A percentile compares a stretch with the other conserved stretches of the same genome.
These are phyloP conservation scores for Phrynocephalus versicolor DNA, from an alignment of 2,113 vertebrate genomes.

Conservation along the genomic window DNA sequence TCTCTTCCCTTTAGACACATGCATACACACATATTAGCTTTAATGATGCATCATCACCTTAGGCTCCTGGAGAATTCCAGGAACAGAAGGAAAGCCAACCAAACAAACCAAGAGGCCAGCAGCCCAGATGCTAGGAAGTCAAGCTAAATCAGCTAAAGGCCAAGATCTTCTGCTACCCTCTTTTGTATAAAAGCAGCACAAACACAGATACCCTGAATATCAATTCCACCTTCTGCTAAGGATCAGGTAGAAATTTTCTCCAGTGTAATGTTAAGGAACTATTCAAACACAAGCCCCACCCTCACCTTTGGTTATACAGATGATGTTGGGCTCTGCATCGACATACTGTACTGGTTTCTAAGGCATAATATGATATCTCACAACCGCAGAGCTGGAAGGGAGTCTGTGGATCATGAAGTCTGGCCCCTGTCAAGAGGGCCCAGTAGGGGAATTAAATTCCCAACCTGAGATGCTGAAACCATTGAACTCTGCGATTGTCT, in stretches of 20 bases:
- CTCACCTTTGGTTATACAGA: too few species aligned
- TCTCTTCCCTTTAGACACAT: background rate
- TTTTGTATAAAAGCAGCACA: background rate
- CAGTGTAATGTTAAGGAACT: background rate
- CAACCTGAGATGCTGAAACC: too few species aligned
- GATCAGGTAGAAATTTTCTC: background rate
- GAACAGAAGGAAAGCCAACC: background rate
- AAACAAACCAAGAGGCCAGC: conserved; percentile 9
- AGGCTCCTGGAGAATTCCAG: background rate
- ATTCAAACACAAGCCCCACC: background rate
- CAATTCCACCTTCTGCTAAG: background rate
- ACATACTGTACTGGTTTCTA: too few species aligned
- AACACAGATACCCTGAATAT: background rate
- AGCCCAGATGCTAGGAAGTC: background rate
- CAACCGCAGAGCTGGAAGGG: too few species aligned
- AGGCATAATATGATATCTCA: too few species aligned
- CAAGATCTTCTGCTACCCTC: background rate
- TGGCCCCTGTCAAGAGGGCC: too few species aligned
- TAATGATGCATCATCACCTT: conserved; percentile 4
- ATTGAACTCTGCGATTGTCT: too few species aligned
- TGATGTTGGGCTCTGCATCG: background rate
- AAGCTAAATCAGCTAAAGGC: background rate
- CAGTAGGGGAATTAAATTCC: too few species aligned
- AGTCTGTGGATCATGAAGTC: too few species aligned
- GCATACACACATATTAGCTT: background rate